Evolutionary conservation across 2,113 vertebrate species (phyloP).

Genomic region (Rhipidura dahli): DNA sequence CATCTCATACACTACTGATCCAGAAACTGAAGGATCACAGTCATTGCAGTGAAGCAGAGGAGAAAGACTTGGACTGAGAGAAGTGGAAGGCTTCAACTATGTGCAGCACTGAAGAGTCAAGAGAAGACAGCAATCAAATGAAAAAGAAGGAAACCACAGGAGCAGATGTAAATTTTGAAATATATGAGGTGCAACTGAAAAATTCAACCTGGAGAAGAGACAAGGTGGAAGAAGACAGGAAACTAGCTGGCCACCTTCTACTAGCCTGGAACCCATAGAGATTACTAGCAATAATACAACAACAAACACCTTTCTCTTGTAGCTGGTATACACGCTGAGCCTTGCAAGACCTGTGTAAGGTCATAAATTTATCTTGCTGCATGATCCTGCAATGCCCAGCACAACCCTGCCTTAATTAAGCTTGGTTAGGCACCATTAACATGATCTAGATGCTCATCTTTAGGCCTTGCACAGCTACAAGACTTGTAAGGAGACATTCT

Average conservation of each 20-base stretch:
- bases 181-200: background rate
- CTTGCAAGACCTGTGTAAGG: background rate
- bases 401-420: background rate
- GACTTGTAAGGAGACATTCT: background rate
- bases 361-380: background rate
- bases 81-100: background rate
- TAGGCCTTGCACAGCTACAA: background rate
- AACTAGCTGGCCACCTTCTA: background rate
- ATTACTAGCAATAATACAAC: background rate
- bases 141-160: background rate
- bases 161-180: background rate
- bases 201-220: background rate
- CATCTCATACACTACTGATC: accelerated
- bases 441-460: background rate
- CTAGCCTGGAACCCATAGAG: background rate
- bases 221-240: background rate
- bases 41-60: background rate
- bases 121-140: background rate
- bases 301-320: background rate
- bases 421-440: background rate
- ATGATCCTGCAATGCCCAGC: background rate
- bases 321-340: background rate
- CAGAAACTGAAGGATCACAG: background rate
- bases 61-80: background rate
- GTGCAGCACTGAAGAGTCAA: background rate